These are phyloP conservation scores for Urocyon cinereoargenteus DNA, from an alignment of 2,797 vertebrate species.

Conservation along the genomic window DNA sequence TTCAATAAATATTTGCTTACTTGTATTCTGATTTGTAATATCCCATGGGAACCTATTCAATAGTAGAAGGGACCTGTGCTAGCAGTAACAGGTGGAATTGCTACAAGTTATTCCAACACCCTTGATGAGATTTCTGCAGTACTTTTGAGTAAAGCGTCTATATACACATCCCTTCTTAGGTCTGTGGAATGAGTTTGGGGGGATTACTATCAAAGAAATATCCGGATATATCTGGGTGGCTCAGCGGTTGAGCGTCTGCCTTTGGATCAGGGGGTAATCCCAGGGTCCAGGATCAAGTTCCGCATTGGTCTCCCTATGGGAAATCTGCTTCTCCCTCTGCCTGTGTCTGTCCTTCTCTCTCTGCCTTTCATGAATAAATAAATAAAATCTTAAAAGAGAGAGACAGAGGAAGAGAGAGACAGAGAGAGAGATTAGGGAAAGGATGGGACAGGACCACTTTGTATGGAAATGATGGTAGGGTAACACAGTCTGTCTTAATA, in stretches of 20 bases:
- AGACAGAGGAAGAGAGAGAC: too few relatives aligned
- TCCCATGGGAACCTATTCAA: neutral
- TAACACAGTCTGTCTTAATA: neutral
- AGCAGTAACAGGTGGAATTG: neutral
- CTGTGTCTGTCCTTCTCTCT: too few relatives aligned
- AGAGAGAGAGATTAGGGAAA: neutral
- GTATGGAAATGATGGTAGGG: neutral
- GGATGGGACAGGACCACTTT: neutral
- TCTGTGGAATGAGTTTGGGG: neutral
- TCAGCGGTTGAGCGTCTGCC: too few relatives aligned
- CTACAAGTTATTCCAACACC: too few relatives aligned
- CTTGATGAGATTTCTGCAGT: neutral
- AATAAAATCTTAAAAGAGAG: too few relatives aligned
- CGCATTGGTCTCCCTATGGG: too few relatives aligned
- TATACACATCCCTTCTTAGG: neutral
- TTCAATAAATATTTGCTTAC: neutral
- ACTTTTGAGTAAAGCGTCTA: neutral
- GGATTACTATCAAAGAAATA: neutral
- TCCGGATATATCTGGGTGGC: too few relatives aligned
- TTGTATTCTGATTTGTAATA: neutral
- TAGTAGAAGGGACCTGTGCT: neutral
- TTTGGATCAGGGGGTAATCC: too few relatives aligned
- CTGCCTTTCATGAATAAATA: too few relatives aligned
- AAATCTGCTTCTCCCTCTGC: too few relatives aligned
- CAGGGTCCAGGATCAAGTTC: too few relatives aligned